Base-by-base conservation (phyloP, 2,797 vertebrate species). In the Dryobates pubescens region DNA sequence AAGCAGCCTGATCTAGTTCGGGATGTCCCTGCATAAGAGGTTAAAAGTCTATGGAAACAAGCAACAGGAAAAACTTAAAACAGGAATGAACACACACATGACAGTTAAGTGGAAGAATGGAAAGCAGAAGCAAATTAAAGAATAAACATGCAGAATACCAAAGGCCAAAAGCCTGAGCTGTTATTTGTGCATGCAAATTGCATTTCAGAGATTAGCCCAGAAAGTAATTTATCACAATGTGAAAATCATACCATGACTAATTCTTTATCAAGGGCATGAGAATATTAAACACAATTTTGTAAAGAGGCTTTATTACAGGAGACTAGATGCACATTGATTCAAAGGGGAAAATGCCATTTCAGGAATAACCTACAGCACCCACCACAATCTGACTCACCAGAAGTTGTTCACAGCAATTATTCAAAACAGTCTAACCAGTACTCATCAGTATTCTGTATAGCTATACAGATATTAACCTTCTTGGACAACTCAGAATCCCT, bases 51-150 rank as follows among this genome's bases (percentile, higher is more conserved):
- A 80, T 19, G 24, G 34, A 47, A 32, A 36, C 24, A 65, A 82
- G 69, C 49, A 51, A 13, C 23, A 58, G 29, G 13, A 27, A 57
- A 88, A 84, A 20, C 38, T 82, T 83, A 32, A 77, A 76, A 63
- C 4, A 47, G 30, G 17, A 83, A 45, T 8, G 17, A 90, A 57
- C 41, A 36, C 80, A 80, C 9, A 54, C 70, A 78, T 53, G 34
- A 32, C 9, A 80, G 27, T 17, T 65, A 13, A 57, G 27, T 4
- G 13, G 51, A 70, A 92, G 20, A 70, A 91, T 65, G 17, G n/a
- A 79, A 86, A 41, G 63, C 4, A 79, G 36, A 78, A 70, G 32
- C 43, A 94, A 92, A 76, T 63, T 76, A 84, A 61, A 47, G 22
- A 54, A 81, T 49, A 72, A 75, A 49, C 0, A 0, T 22, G 20